Evolutionary conservation across 2,888 invertebrate species (phyloP).

Genomic region (Microdon myrmicae): DNA sequence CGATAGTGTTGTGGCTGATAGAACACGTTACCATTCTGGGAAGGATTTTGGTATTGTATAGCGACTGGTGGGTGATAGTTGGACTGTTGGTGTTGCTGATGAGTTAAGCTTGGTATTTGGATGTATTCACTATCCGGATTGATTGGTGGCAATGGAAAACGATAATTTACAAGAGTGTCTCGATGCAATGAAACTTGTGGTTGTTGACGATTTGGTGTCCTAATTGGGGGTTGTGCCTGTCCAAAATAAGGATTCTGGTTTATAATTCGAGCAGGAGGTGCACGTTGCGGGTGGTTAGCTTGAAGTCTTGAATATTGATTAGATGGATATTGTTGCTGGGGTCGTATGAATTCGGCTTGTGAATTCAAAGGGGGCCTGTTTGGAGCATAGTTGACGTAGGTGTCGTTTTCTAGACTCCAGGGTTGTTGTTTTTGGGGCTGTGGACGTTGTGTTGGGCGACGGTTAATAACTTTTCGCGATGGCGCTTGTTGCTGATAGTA

Average conservation of each 20-base stretch:
- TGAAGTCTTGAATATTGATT: constrained; percentile 49
- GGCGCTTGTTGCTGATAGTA: constrained; percentile 54
- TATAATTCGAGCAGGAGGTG: constrained; percentile 52
- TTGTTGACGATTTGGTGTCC: constrained; percentile 71
- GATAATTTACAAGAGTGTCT: constrained; percentile 55
- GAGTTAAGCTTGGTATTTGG: constrained; percentile 49
- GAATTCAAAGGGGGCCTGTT: constrained; percentile 71
- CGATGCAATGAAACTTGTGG: constrained; percentile 61
- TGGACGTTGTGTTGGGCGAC: constrained; percentile 53
- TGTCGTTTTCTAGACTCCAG: constrained; percentile 70
- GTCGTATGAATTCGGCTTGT: constrained; percentile 72
- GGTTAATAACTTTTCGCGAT: constrained; percentile 16
- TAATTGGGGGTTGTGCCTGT: constrained; percentile 32
- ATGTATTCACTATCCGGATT: constrained; percentile 76
- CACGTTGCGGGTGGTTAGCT: constrained; percentile 33
- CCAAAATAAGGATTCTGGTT: constrained; percentile 56
- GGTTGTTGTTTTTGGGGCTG: constrained; percentile 65
- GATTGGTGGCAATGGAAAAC: constrained; percentile 73
- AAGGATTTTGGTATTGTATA: constrained; percentile 34
- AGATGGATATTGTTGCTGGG: constrained; percentile 56
- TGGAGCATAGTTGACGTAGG: constrained; percentile 77
- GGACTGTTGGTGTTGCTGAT: constrained; percentile 38
- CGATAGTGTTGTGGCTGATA: constrained; percentile 57
- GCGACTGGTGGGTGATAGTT: constrained; percentile 32
- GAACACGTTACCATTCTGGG: constrained; percentile 51